Percentiles rank a stretch among this genome's conserved stretches.
phyloP scores from a whole-genome alignment of 2,113 vertebrate genomes.

The Platycercus adscitus region DNA sequence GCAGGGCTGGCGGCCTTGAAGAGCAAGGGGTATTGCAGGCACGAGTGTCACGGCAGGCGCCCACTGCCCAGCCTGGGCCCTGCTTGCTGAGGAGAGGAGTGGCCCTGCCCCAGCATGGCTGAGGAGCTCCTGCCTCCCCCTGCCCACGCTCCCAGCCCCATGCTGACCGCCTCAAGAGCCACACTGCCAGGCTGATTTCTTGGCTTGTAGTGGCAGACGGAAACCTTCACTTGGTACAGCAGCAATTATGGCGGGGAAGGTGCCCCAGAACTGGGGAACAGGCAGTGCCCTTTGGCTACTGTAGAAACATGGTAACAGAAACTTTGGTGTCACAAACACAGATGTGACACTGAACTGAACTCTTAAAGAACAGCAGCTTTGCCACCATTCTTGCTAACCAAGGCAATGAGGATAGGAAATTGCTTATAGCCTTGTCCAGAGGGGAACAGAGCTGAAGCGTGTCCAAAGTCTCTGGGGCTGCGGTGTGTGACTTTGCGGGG shows the following conservation, averaged over 20 bases:
- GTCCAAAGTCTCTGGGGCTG: not conserved
- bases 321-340: not conserved
- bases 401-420: not conserved
- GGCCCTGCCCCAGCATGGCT: not conserved
- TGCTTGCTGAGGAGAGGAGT: not conserved
- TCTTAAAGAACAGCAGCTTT: not conserved
- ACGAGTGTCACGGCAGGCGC: not conserved
- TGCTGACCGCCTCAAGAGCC: accelerated
- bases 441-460: not conserved
- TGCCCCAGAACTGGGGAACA: not conserved
- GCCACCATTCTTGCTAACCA: not conserved
- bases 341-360: not conserved
- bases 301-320: not conserved
- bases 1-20: not conserved
- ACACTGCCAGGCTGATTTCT: not conserved
- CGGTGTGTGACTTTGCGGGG: not conserved
- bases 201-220: not conserved
- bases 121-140: not conserved
- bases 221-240: not conserved
- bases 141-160: not conserved
- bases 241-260: not conserved
- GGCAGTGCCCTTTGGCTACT: not conserved
- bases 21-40: not conserved
- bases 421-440: not conserved
- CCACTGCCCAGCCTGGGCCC: not conserved